phyloP scores from a whole-genome alignment of 2,797 vertebrate genomes.

The Sebastes steindachneri region DNA sequence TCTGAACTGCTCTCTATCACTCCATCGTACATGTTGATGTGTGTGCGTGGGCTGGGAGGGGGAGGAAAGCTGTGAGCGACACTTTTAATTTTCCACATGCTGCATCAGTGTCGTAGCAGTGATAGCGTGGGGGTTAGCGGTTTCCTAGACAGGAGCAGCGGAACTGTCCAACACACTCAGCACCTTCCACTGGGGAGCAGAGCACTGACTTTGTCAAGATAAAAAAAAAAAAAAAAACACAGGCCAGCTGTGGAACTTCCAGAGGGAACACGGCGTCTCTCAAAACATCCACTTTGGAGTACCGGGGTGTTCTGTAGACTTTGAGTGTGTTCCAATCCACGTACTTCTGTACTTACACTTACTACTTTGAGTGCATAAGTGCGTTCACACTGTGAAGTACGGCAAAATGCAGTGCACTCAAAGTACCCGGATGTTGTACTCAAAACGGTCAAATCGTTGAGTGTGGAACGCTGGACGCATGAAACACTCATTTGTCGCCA shows the following conservation, averaged over 20 bases:
- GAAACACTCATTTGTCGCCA: no score
- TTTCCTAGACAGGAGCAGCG: conserved; percentile 47
- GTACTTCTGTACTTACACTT: no score
- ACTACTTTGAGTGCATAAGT: no score
- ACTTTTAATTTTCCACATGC: conserved; percentile 79
- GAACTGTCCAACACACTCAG: conserved; percentile 61
- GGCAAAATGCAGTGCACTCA: no score
- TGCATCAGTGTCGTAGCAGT: conserved; percentile 67
- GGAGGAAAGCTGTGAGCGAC: conserved; percentile 66
- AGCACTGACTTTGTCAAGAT: conserved; percentile 53
- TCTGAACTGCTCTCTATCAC: conserved; percentile 6
- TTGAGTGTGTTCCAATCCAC: no score
- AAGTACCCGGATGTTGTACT: no score
- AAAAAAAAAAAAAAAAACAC: conserved; percentile 36
- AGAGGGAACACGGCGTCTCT: conserved; percentile 7
- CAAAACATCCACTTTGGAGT: conserved; percentile 3
- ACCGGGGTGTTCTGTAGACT: background rate
- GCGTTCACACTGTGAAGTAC: no score
- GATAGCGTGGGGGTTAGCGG: conserved; percentile 38
- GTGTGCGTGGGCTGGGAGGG: conserved; percentile 25
- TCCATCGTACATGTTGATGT: conserved; percentile 21
- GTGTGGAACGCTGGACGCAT: no score
- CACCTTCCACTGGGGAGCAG: conserved; percentile 36
- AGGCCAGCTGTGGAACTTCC: background rate
- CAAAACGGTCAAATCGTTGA: no score